Base-by-base conservation (phyloP, 2,888 invertebrate species). In the Dyspetes luteomarginatus region DNA sequence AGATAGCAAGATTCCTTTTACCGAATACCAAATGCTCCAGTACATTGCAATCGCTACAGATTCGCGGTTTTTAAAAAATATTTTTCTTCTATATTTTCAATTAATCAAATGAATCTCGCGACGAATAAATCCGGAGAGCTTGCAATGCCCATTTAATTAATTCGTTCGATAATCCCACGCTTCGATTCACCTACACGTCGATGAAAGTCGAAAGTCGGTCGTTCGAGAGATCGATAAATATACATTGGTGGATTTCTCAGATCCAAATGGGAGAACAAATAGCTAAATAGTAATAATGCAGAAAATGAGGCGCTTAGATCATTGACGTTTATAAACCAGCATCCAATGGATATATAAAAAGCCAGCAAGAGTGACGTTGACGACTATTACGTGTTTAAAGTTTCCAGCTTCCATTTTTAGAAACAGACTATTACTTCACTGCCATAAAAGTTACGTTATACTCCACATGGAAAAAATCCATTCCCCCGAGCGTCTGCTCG, bases 261-360 rank as follows among this genome's bases (percentile, higher is more conserved):
- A 50, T 1, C 12, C 19, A 19, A 50, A 22, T n/a, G n/a, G n/a
- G n/a, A 9, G n/a, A 60, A n/a, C 71, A 48, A 45, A 58, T 22
- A 15, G 30, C 24, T 62, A 19, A 58, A 71, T 50, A 50, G 50
- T 26, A 67, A 26, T 28, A 17, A 74, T 75, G 65, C 78, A 73
- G 74, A 72, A 58, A 71, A 62, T 45, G 41, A 78, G 36, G 22
- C 67, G 80, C 65, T 84, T 83, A 82, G 83, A 83, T 85, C 85
- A 85, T 60, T 83, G 77, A 48, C 73, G 58, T 64, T 65, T 75
- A 84, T 83, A 85, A 80, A 78, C 28, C 72, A 41, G 28, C 60
- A 55, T 62, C 24, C 50, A 7, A 24, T 15, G n/a, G 60, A 36
- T 55, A 28, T 26, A 28, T 5, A 5, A 30, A 26, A 4, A 43